These are phyloP conservation scores for Lithodes maja DNA, from an alignment of 2,888 invertebrate genomes.

Conservation along the genomic window DNA sequence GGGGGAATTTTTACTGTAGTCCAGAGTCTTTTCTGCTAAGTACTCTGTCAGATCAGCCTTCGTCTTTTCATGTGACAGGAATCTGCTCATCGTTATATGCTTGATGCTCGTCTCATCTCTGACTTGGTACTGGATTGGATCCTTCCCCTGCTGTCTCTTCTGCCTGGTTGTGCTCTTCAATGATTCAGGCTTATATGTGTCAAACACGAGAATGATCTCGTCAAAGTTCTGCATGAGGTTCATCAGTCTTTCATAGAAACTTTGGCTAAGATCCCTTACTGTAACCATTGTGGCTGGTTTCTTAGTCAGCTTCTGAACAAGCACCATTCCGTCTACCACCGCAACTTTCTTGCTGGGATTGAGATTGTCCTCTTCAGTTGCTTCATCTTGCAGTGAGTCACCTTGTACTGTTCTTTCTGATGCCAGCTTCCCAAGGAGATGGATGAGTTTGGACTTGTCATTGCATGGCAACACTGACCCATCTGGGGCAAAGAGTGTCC, in stretches of 20 bases:
- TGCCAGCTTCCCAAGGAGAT: constrained; percentile 2
- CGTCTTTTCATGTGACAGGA: constrained; percentile 1
- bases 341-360: background rate
- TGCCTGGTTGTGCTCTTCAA: background rate
- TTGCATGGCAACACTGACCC: background rate
- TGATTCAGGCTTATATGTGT: background rate
- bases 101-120: background rate
- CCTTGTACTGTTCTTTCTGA: background rate
- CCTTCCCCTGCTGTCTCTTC: constrained; percentile 7
- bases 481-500: constrained; percentile 15
- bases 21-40: background rate
- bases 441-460: constrained; percentile 16
- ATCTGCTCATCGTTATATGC: background rate
- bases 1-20: background rate
- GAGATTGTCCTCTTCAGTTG: background rate
- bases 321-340: background rate
- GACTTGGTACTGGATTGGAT: constrained; percentile 6
- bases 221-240: background rate
- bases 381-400: background rate
- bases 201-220: background rate
- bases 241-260: background rate
- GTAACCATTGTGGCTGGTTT: constrained; percentile 24
- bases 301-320: constrained; percentile 12
- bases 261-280: background rate
- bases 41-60: background rate